Evolutionary conservation across 2,888 invertebrate genomes (phyloP).

Genomic region (Norana najaformis): DNA sequence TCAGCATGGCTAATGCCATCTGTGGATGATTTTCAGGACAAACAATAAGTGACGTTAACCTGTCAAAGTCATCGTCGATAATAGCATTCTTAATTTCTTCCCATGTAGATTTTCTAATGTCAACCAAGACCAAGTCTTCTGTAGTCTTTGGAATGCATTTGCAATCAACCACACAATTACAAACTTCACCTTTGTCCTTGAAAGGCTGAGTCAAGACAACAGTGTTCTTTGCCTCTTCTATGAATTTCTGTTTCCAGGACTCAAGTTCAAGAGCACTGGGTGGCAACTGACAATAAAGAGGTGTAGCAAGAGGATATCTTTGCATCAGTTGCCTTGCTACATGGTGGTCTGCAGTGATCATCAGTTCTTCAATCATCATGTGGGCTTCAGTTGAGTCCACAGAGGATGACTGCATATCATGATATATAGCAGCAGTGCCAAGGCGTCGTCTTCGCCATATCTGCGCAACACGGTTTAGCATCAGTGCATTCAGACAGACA

Average conservation of each 20-base stretch:
- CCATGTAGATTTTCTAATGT: constrained; percentile 31
- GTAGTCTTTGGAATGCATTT: constrained; percentile 23
- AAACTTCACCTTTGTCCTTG: constrained; percentile 29
- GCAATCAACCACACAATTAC: constrained; percentile 27
- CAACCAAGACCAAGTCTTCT: constrained; percentile 8
- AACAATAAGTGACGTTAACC: neutral
- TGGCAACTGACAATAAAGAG: constrained; percentile 38
- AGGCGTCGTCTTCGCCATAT: constrained; percentile 32
- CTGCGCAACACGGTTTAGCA: constrained; percentile 23
- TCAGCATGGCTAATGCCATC: constrained; percentile 49
- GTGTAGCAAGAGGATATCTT: constrained; percentile 48
- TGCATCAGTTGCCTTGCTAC: constrained; percentile 48
- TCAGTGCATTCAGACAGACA: neutral
- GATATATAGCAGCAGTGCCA: constrained; percentile 24
- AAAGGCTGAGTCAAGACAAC: constrained; percentile 25
- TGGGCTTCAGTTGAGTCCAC: constrained; percentile 24
- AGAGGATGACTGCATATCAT: neutral
- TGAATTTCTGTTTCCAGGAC: constrained; percentile 24
- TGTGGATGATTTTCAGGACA: constrained; percentile 47
- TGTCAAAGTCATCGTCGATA: constrained; percentile 16
- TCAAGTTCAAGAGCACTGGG: constrained; percentile 28
- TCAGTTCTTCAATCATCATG: constrained; percentile 51
- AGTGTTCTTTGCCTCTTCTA: constrained; percentile 18
- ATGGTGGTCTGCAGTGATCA: constrained; percentile 50
- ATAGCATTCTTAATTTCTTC: constrained; percentile 22